Base-by-base conservation (phyloP, 2,797 vertebrate species). In the Gephyroberyx darwinii region DNA sequence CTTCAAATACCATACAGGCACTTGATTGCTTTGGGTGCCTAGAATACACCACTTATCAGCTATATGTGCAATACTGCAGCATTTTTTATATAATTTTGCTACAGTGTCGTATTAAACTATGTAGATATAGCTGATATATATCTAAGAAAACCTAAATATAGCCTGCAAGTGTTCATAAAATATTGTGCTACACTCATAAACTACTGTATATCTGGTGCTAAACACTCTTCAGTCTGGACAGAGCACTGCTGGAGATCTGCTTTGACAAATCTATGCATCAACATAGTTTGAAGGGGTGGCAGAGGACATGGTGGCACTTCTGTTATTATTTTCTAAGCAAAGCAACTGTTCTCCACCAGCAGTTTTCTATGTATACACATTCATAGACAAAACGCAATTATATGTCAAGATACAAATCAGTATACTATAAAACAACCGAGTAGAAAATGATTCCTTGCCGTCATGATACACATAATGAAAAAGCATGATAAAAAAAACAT, bases 21-120 rank as follows among this genome's bases (percentile, higher is more conserved):
- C 53, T 75, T 62, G 10, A 51, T 37, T 58, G 37, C 41, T 45
- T 19, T 30, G 45, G 39, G 67, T 53, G 59, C 39, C 45, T 17
- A 2, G 10, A 45, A 54, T 35, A 69, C 65, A 57, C 35, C 65
- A 19, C 13, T 30, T 57, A 33, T 75, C 31, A 78, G 55, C 65
- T 55, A 61, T 64, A 67, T 89, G 87, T 93, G 91, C 89, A 92
- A 89, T 65, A 75, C 67, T 83, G 88, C 84, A 90, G 30, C 58
- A 37, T 41, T 52, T 26, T 72, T 75, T 48, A 16, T n/a, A 63
- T 35, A 30, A 58, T 59, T 33, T 71, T 75, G 77, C 84, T 90
- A 82, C 43, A 74, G 78, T 66, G 62, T 57, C 71, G 70, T 45
- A 74, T 77, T 80, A 67, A 82, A 86, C 47, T 75, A 67, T 86